Evolutionary conservation across 2,888 invertebrate species (phyloP), one percentile per base, ranked within the genome.

Genomic region (Euplagia quadripunctaria): DNA sequence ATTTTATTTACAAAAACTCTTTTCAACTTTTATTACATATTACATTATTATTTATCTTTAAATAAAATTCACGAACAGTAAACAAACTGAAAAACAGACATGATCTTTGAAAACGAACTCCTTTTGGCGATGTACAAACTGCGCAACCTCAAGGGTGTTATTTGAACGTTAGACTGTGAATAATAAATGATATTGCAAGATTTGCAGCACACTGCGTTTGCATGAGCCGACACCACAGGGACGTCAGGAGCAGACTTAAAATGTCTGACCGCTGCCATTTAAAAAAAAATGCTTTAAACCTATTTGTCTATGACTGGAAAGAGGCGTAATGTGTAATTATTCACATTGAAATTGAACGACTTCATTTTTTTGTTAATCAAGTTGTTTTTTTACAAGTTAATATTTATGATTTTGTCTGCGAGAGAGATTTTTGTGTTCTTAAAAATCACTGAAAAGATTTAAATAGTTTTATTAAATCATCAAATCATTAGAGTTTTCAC

Each of bases 131-230:
- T 61, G 68, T 77, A 42, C 68, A 68, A 55, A 68, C 52, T 52
- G 0, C 14, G 20, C 31, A 31, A 61, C 65, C 83, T 74, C 79
- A 31, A 17, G 81, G 73, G 85, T 74, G 79, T 79, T 84, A 79
- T 83, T 84, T 81, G 73, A 74, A 75, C 68, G 68, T 71, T 72
- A 73, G 58, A 66, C 49, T 64, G 65, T 85, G 85, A 85, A 85
- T 83, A 75, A 79, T 81, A 79, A 81, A 85, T 12, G 58, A 70
- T 80, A 81, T 78, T 81, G 83, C 77, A 83, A 77, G 68, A 70
- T 69, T 78, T 85, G 79, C 77, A 83, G 81, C 66, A 61, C 64
- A 74, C 75, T 81, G 71, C 70, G 74, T 79, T 83, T 81, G 74
- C 70, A 74, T 76, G 72, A 74, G 72, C 70, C 55, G 58, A 75